Percentiles rank a stretch among this genome's conserved stretches.
phyloP scores from a whole-genome alignment of 2,888 invertebrate genomes.

The Zaprionus lineosus region DNA sequence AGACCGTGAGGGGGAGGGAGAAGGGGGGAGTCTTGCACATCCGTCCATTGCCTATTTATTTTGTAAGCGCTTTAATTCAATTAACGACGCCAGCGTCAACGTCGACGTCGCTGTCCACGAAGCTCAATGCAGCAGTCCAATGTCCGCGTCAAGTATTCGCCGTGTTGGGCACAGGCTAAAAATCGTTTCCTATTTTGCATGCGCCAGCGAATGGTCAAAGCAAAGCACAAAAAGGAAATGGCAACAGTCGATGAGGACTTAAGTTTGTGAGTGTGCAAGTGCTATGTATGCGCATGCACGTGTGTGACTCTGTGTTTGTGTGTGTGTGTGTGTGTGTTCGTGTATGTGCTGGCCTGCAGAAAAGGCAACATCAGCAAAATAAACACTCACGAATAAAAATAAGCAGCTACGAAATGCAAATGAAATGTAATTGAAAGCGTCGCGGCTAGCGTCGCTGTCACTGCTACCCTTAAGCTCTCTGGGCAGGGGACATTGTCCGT shows the following conservation, averaged over 20 bases:
- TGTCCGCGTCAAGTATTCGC: constrained; percentile 70
- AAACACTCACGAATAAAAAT: constrained; percentile 50
- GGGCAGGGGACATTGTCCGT: constrained; percentile 75
- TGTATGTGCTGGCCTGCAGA: constrained; percentile 23
- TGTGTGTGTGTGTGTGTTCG: constrained; percentile 1
- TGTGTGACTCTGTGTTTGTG: neutral
- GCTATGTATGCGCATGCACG: constrained; percentile 6
- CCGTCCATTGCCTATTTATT: constrained; percentile 59
- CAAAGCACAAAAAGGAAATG: constrained; percentile 46
- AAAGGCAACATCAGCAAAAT: constrained; percentile 71
- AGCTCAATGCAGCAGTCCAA: constrained; percentile 70
- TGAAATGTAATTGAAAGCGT: constrained; percentile 76
- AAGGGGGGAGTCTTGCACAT: constrained; percentile 30
- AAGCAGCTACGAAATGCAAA: constrained; percentile 72
- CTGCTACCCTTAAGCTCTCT: constrained; percentile 73
- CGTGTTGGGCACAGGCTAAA: constrained; percentile 52
- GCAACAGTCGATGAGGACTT: constrained; percentile 50
- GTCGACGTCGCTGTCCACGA: constrained; percentile 50
- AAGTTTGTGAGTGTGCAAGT: constrained; percentile 37
- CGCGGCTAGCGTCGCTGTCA: constrained; percentile 29
- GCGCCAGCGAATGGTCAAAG: constrained; percentile 43
- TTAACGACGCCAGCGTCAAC: constrained; percentile 63
- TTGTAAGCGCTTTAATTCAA: constrained; percentile 73
- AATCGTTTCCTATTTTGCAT: constrained; percentile 71
- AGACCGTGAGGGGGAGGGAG: neutral